Percentiles rank a stretch among this genome's conserved stretches.
Evolutionary conservation across 2,888 invertebrate species (phyloP).

Genomic region (Drosophila greeni): DNA sequence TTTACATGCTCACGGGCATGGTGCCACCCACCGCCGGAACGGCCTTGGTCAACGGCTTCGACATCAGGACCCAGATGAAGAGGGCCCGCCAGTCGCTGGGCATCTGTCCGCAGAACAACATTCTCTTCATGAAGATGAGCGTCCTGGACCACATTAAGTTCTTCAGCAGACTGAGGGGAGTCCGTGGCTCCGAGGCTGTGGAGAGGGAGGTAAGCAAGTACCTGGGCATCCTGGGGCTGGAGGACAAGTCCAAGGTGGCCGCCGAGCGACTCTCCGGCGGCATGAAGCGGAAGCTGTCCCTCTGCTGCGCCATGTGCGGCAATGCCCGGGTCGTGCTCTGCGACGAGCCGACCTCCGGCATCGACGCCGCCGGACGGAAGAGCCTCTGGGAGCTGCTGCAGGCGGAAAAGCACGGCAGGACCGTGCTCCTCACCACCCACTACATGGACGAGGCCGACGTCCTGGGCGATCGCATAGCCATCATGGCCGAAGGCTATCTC

Average conservation of each 20-base stretch:
- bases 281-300: slow-evolving; percentile 86
- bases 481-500: slow-evolving; percentile 87
- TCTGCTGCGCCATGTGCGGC: slow-evolving; percentile 86
- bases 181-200: slow-evolving; percentile 79
- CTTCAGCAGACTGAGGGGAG: slow-evolving; percentile 85
- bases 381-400: slow-evolving; percentile 89
- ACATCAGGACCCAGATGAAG: slow-evolving; percentile 81
- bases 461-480: slow-evolving; percentile 90
- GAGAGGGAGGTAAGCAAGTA: slow-evolving; percentile 82
- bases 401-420: slow-evolving; percentile 84
- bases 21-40: slow-evolving; percentile 84
- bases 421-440: slow-evolving; percentile 89
- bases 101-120: slow-evolving; percentile 90
- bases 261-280: slow-evolving; percentile 84
- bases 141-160: slow-evolving; percentile 89
- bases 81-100: slow-evolving; percentile 85
- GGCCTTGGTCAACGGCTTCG: slow-evolving; percentile 84
- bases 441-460: slow-evolving; percentile 94
- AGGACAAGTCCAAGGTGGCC: slow-evolving; percentile 82
- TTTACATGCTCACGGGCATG: slow-evolving; percentile 92
- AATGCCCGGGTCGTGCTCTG: slow-evolving; percentile 84
- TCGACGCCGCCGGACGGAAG: slow-evolving; percentile 89
- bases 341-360: slow-evolving; percentile 89
- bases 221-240: slow-evolving; percentile 82
- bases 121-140: slow-evolving; percentile 88